A percentile compares a stretch with the other conserved stretches of the same genome.
Evolutionary conservation across 2,888 invertebrate genomes (phyloP).

Genomic region (Punctoribates punctum): DNA sequence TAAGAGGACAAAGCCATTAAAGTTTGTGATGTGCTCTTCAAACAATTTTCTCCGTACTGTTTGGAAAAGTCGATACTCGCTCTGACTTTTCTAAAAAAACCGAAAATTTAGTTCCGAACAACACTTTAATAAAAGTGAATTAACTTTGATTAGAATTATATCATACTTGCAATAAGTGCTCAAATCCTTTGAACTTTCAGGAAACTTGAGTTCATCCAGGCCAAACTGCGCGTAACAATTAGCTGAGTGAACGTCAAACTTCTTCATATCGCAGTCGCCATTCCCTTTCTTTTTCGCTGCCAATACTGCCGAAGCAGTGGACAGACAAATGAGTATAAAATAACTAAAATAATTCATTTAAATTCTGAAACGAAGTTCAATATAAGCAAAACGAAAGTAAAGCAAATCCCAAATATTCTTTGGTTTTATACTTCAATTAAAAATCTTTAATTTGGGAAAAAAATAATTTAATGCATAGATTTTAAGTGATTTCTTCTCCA

Average conservation of each 20-base stretch:
- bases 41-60: conserved; percentile 37
- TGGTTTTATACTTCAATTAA: too few species aligned
- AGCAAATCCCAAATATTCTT: too few species aligned
- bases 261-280: conserved; percentile 21
- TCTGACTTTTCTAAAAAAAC: not conserved
- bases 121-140: not conserved
- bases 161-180: conserved; percentile 33
- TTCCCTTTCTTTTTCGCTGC: too few species aligned
- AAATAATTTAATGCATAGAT: too few species aligned
- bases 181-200: conserved; percentile 8
- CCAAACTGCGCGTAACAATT: conserved; percentile 40
- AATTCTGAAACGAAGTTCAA: too few species aligned
- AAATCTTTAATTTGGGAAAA: too few species aligned
- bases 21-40: conserved; percentile 41
- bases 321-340: too few species aligned
- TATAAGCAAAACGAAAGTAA: too few species aligned
- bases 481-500: too few species aligned
- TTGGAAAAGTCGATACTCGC: conserved; percentile 19
- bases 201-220: conserved; percentile 11
- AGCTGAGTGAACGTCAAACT: conserved; percentile 28
- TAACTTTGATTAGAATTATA: not conserved
- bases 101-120: too few species aligned
- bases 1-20: conserved; percentile 26
- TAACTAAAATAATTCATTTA: too few species aligned
- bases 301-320: too few species aligned